phyloP scores from a whole-genome alignment of 1,140 invertebrate genomes.

The Ostrea denselamellosa region DNA sequence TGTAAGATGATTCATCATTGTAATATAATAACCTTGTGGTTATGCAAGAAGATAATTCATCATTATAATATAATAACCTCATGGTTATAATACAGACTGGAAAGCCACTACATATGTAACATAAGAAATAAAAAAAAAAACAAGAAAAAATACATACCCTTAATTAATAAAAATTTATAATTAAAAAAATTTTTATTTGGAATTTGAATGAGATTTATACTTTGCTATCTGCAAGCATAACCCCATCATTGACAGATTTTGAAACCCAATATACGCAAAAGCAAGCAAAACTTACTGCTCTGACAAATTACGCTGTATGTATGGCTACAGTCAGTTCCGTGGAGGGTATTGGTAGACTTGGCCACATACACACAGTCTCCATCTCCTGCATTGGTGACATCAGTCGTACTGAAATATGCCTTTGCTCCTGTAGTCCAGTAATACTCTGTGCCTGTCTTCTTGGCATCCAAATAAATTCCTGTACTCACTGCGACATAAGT shows the following conservation, averaged over 20 bases:
- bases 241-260: no score
- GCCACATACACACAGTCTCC: constrained; percentile 50
- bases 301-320: constrained; percentile 48
- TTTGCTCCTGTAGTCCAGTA: constrained; percentile 47
- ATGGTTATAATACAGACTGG: no score
- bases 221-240: no score
- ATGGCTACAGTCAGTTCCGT: constrained; percentile 44
- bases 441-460: constrained; percentile 49
- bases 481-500: background rate
- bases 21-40: background rate
- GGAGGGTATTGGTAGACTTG: constrained; percentile 5
- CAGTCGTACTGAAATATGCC: constrained; percentile 45
- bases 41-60: no score
- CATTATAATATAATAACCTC: no score
- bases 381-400: constrained; percentile 35
- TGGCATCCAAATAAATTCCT: constrained; percentile 46
- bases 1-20: no score
- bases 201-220: no score
- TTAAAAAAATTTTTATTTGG: no score
- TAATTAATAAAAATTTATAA: no score
- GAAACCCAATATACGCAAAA: background rate
- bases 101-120: no score
- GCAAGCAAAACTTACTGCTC: constrained; percentile 43
- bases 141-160: no score
- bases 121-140: no score